Evolutionary conservation across 1,140 invertebrate genomes (phyloP).

Genomic region (Caenorhabditis latens): DNA sequence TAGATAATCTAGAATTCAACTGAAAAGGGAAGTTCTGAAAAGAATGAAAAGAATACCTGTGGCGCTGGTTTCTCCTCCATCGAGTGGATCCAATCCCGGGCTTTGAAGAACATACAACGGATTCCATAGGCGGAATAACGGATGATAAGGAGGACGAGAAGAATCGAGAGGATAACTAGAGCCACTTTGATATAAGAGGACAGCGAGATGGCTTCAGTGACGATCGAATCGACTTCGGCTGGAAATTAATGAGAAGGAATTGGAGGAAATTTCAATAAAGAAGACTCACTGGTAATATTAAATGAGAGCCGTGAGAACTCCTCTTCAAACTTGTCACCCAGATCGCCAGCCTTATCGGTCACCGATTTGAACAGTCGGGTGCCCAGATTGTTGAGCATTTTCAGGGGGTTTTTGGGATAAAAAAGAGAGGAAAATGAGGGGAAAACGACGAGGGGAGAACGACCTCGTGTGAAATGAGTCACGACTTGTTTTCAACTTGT

Average conservation of each 20-base stretch:
- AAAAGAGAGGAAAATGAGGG: background rate
- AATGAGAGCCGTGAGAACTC: slow-evolving; percentile 56
- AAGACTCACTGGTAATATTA: slow-evolving; percentile 59
- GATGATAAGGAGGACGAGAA: slow-evolving; percentile 50
- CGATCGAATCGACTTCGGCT: slow-evolving; percentile 62
- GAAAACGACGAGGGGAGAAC: background rate
- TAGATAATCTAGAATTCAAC: background rate
- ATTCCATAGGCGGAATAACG: slow-evolving; percentile 50
- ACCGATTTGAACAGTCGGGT: slow-evolving; percentile 65
- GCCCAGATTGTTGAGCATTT: slow-evolving; percentile 62
- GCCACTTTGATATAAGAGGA: slow-evolving; percentile 63
- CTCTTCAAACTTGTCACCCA: slow-evolving; percentile 64
- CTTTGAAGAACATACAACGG: slow-evolving; percentile 54
- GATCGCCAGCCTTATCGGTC: slow-evolving; percentile 62
- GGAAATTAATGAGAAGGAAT: background rate
- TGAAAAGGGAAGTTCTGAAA: background rate
- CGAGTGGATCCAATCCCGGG: slow-evolving; percentile 59
- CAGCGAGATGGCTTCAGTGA: slow-evolving; percentile 57
- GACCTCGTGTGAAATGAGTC: too few relatives aligned
- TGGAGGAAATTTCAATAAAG: too few relatives aligned
- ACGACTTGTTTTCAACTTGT: slow-evolving; percentile 25
- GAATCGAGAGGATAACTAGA: slow-evolving; percentile 58
- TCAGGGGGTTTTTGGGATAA: background rate
- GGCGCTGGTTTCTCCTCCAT: slow-evolving; percentile 46
- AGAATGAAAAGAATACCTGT: slow-evolving; percentile 37